Evolutionary conservation across 2,113 vertebrate genomes (phyloP).

Genomic region (Pteropus alecto): DNA sequence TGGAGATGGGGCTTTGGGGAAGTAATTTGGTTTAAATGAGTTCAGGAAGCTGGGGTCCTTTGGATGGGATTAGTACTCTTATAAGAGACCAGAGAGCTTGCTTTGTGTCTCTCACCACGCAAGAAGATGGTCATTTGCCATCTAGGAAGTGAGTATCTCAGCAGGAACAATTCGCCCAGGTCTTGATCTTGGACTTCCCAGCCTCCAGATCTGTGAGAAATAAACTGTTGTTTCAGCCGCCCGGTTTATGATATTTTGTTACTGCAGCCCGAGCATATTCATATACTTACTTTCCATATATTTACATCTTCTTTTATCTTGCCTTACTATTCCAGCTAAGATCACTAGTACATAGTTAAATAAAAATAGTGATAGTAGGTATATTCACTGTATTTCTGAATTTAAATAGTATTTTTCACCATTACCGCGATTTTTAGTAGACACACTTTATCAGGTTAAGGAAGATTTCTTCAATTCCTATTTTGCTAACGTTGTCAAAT

Average conservation of each 20-base stretch:
- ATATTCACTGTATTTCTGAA: neutral
- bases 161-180: neutral
- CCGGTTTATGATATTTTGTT: neutral
- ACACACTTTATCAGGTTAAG: neutral
- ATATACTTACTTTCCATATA: neutral
- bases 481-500: neutral
- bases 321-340: neutral
- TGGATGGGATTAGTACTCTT: neutral
- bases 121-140: neutral
- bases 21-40: neutral
- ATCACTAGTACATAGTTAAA: neutral
- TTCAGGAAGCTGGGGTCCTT: neutral
- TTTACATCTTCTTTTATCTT: neutral
- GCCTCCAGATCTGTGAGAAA: neutral
- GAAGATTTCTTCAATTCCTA: neutral
- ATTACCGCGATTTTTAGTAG: neutral
- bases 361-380: neutral
- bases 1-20: neutral
- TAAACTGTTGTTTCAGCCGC: neutral
- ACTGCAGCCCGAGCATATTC: neutral
- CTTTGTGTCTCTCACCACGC: neutral
- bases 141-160: neutral
- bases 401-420: neutral
- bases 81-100: neutral
- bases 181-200: neutral